Conservation (phyloP, 2,888 invertebrate genomes). For the Ichneumoninae sp. region DNA sequence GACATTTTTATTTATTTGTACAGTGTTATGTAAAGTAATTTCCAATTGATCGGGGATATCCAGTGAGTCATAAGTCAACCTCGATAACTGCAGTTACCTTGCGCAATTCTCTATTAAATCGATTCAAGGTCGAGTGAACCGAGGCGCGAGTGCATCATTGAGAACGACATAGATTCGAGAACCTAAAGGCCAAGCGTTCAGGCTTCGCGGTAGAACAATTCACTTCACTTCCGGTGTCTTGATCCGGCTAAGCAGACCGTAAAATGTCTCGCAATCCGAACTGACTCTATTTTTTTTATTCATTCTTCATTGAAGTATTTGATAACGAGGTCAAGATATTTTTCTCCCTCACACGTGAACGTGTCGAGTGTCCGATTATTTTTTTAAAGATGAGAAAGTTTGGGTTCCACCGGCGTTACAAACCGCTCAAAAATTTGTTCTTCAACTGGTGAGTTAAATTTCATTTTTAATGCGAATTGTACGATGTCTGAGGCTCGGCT, state of each 20-base stretch:
- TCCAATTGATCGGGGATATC: neutral
- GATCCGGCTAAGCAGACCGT: neutral
- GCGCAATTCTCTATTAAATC: slow-evolving; percentile 20
- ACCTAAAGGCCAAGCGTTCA: neutral
- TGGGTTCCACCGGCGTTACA: slow-evolving; percentile 44
- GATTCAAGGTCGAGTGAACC: slow-evolving; percentile 38
- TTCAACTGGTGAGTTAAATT: slow-evolving; percentile 48
- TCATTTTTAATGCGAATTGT: neutral
- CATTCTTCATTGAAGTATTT: neutral
- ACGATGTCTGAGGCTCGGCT: neutral
- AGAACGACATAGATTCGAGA: slow-evolving; percentile 19
- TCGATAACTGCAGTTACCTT: slow-evolving; percentile 16
- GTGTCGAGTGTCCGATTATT: slow-evolving; percentile 4
- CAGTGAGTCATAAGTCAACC: slow-evolving; percentile 7
- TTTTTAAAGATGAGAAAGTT: slow-evolving; percentile 39
- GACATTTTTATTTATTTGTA: neutral
- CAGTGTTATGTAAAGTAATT: neutral
- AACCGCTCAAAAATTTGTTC: slow-evolving; percentile 45
- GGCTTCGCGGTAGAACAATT: slow-evolving; percentile 31
- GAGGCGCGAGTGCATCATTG: slow-evolving; percentile 30
- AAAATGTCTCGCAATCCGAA: neutral
- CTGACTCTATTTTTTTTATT: neutral
- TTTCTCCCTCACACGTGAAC: neutral
- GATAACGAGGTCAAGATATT: neutral
- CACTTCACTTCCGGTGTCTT: neutral